phyloP scores from a whole-genome alignment of 2,888 invertebrate genomes.

The Pasiphila rectangulata region DNA sequence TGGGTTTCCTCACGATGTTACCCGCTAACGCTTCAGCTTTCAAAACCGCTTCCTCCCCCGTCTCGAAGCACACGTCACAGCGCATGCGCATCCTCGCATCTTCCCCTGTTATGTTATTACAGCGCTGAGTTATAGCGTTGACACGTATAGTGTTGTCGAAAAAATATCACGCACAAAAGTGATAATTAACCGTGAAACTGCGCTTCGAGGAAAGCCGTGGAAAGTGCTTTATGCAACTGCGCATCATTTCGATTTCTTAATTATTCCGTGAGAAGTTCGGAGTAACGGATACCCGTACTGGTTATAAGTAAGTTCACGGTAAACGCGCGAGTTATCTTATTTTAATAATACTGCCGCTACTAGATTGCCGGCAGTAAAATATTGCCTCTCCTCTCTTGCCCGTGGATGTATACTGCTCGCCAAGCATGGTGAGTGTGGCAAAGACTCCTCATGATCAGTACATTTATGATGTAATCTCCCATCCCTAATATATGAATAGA shows the following conservation, averaged over 20 bases:
- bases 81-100: constrained; percentile 55
- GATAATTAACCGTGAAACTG: constrained; percentile 75
- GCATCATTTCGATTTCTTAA: constrained; percentile 22
- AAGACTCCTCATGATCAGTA: no score
- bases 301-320: no score
- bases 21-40: constrained; percentile 21
- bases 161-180: constrained; percentile 59
- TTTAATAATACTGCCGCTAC: no score
- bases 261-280: constrained; percentile 10
- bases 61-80: constrained; percentile 5
- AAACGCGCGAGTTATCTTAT: no score
- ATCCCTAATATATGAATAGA: no score
- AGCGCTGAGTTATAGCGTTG: constrained; percentile 72
- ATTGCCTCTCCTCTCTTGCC: no score
- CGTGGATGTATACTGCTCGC: no score
- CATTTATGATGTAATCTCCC: no score
- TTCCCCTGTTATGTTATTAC: constrained; percentile 72
- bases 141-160: constrained; percentile 61
- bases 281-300: neutral
- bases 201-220: constrained; percentile 61
- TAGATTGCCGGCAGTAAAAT: no score
- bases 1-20: no score
- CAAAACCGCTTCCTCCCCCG: neutral
- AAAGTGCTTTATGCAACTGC: constrained; percentile 50
- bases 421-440: no score